Base-by-base conservation (phyloP, 2,888 invertebrate species). In the Thecophora atra region DNA sequence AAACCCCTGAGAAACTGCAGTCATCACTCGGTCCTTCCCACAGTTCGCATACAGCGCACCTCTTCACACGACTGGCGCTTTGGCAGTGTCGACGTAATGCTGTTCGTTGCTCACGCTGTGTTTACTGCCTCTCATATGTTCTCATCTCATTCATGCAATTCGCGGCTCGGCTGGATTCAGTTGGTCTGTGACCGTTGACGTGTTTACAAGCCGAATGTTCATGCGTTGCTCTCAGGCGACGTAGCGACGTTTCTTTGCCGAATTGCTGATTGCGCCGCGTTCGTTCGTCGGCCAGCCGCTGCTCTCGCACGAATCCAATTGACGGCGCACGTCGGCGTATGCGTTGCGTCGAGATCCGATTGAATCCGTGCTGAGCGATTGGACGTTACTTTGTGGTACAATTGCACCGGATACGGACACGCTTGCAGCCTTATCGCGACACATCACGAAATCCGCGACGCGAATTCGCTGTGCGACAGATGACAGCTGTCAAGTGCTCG, bases 131-230 rank as follows among this genome's bases (percentile, higher is more conserved):
- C 54, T 24, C 56, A 26, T 74, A 79, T 79, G 79, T 79, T 77
- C 79, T 82, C 78, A 80, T 79, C 79, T 81, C 79, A 78, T 81
- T 79, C 78, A 77, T 72, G 78, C 78, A 77, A 77, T 77, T 77
- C 72, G 69, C 65, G 63, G 37, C 73, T 76, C 71, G 75, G 74
- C 75, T 80, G 76, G 77, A 76, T 79, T 86, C 83, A 86, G 86
- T 86, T 84, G 84, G 84, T 84, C 82, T 82, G 82, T 81, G 84
- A 84, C 86, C 84, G 85, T 86, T 85, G 85, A 79, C 83, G 84
- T 81, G 83, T 77, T 79, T 81, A 78, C 79, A 78, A 75, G 72
- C 8, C 56, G 75, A 72, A 28, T 79, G 78, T 78, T 73, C 71
- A 74, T 75, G 74, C 72, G 74, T 77, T 75, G 70, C 52, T 30